These are phyloP conservation scores for Falcaria lacertinaria DNA, from an alignment of 2,888 invertebrate species.

Conservation along the genomic window DNA sequence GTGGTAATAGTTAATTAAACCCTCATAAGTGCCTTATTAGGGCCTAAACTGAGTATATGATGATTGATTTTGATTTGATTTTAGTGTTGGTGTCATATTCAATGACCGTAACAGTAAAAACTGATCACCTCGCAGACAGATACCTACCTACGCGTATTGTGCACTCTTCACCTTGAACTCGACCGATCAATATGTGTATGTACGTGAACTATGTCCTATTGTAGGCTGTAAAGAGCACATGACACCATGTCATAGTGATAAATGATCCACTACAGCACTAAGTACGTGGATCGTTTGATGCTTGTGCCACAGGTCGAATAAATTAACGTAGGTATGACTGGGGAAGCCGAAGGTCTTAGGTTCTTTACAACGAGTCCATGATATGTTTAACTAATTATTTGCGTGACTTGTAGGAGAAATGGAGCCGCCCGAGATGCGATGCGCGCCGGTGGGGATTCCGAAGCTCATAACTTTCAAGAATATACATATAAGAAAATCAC, in stretches of 20 bases:
- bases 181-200: conserved; percentile 61
- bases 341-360: no score
- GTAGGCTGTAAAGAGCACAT: conserved; percentile 20
- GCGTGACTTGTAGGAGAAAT: conserved; percentile 81
- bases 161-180: conserved; percentile 60
- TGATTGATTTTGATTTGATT: no score
- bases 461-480: conserved; percentile 93
- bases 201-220: conserved; percentile 28
- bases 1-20: no score
- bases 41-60: no score
- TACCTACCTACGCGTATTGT: conserved; percentile 32
- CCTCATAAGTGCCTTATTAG: no score
- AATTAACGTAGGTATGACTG: no score
- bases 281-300: conserved; percentile 22
- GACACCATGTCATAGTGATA: conserved; percentile 37
- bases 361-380: no score
- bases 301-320: conserved; percentile 12
- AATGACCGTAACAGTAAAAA: conserved; percentile 35
- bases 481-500: conserved; percentile 97
- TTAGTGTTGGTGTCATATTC: no score
- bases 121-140: conserved; percentile 34
- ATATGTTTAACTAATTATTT: no score
- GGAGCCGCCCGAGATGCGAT: conserved; percentile 83
- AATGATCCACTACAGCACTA: conserved; percentile 36
- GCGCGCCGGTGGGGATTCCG: conserved; percentile 81